Base-by-base conservation (phyloP, 2,888 invertebrate genomes). In the Pristionchus arcanus region DNA sequence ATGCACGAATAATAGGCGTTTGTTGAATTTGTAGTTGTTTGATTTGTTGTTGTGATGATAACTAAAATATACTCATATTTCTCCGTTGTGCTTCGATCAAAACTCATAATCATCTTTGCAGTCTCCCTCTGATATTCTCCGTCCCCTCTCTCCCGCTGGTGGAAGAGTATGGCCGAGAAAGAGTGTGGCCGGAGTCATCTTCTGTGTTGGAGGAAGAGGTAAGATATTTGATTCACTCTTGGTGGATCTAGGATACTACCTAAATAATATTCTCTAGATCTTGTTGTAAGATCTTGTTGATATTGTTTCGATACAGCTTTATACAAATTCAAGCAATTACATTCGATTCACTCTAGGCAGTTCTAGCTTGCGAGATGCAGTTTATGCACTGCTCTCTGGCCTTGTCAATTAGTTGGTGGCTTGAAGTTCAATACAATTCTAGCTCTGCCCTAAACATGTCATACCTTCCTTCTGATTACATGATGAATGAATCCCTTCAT, bases 181-280 rank as follows among this genome's bases (percentile, higher is more conserved):
- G 91, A 95, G 95, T 88, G 95, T 95, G 90, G 95, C 96, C 83
- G 96, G 96, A 94, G 96, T 96, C 28, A 93, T 96, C 42, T 96
- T 96, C 92, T 96, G 96, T 94, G 96, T 96, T 34, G 96, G 96
- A 28, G 96, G 96, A 19, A 94, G 96, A 89, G 96, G 96, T 53
- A 42, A 53, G 63, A 19, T 34, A 63, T n/a, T 28, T 21, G 68
- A 25, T 66, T 49, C 9, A 3, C 42, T 7, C 42, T 3, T 11
- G 42, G 42, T 9, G 42, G 11, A 11, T 49, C 42, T 49, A 49
- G 13, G 42, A 0, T 49, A 13, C 42, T 49, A 49, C 42, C 9
- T 49, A 49, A 49, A 49, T 49, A 49, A 3, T 49, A 49, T 49
- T 49, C 42, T 3, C 9, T 1, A 11, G 42, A 49, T 49, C 42